phyloP scores from a whole-genome alignment of 2,797 vertebrate genomes.

The Halcyon smyrnensis region DNA sequence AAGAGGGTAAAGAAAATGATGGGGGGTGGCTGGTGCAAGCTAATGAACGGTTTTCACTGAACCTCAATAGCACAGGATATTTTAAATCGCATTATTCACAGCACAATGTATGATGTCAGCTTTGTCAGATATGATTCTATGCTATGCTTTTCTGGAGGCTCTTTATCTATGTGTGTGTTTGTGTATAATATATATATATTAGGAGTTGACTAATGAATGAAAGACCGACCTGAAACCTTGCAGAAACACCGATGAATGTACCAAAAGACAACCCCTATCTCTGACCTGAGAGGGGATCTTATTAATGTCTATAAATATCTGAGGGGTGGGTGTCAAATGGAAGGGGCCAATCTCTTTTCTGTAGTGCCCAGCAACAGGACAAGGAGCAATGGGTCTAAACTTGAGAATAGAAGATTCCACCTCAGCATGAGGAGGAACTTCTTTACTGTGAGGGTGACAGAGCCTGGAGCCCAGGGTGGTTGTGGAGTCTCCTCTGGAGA shows the following conservation, averaged over 20 bases:
- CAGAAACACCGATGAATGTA: not conserved
- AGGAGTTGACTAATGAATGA: not conserved
- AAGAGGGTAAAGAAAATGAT: slow-evolving; percentile 17
- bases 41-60: not conserved
- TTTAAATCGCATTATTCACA: slow-evolving; percentile 1
- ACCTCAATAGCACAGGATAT: not conserved
- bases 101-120: not conserved
- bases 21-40: not conserved
- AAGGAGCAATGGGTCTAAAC: too few relatives aligned
- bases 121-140: not conserved
- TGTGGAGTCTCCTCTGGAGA: too few relatives aligned
- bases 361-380: too few relatives aligned
- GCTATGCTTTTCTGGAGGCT: not conserved
- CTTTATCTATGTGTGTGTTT: not conserved
- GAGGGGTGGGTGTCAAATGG: too few relatives aligned
- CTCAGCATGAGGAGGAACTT: too few relatives aligned
- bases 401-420: too few relatives aligned
- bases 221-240: not conserved
- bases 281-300: not conserved
- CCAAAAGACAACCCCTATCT: not conserved
- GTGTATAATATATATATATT: not conserved
- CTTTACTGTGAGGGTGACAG: too few relatives aligned
- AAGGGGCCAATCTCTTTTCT: too few relatives aligned
- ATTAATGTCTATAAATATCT: too few relatives aligned
- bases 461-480: too few relatives aligned